Evolutionary conservation across 2,113 vertebrate genomes (phyloP).

Genomic region (Mesembrinibis cayennensis): DNA sequence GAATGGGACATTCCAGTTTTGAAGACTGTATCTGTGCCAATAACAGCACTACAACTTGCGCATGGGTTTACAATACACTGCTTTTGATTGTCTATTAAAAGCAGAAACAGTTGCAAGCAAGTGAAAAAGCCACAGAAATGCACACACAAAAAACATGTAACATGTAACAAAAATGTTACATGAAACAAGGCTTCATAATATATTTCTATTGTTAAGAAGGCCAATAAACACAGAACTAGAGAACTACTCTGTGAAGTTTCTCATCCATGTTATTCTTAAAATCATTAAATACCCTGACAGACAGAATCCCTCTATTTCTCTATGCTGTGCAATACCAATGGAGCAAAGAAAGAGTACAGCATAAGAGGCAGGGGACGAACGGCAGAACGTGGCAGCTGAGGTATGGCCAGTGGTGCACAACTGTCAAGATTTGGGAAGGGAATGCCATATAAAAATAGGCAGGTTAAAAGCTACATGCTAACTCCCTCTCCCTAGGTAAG

Average conservation of each 20-base stretch:
- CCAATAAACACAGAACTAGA: background rate
- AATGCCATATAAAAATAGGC: background rate
- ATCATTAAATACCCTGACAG: background rate
- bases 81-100: background rate
- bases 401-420: accelerated
- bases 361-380: background rate
- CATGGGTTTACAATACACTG: background rate
- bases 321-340: accelerated
- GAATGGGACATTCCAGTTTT: background rate
- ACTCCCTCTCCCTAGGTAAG: background rate
- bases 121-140: background rate
- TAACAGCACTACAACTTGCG: background rate
- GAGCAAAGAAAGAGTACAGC: background rate
- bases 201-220: background rate
- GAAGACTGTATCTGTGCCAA: background rate
- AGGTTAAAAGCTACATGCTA: background rate
- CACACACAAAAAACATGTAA: background rate
- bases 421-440: background rate
- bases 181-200: background rate
- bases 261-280: background rate
- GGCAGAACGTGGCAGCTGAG: background rate
- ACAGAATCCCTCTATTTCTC: background rate
- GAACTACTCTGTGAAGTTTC: background rate
- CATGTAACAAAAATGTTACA: too few species aligned
- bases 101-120: background rate